These are phyloP conservation scores for Tenodera sinensis DNA, from an alignment of 2,888 invertebrate species.

Conservation along the genomic window DNA sequence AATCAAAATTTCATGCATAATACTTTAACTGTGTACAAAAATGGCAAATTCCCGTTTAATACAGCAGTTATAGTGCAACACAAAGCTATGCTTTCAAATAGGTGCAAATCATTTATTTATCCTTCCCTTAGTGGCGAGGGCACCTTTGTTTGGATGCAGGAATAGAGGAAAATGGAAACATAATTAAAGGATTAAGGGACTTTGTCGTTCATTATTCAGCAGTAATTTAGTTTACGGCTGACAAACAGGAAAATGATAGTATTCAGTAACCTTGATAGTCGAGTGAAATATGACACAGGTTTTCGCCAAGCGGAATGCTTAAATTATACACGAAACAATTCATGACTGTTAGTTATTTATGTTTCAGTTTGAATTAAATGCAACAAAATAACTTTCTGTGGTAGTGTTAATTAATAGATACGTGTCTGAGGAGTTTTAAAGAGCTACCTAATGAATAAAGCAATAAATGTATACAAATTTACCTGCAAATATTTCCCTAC, in stretches of 20 bases:
- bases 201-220: background rate
- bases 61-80: background rate
- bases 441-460: no score
- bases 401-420: background rate
- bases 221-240: background rate
- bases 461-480: no score
- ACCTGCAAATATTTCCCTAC: no score
- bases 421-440: background rate
- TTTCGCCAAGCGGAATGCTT: background rate
- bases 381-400: background rate
- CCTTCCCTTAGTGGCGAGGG: background rate
- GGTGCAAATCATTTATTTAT: background rate
- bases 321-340: background rate
- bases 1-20: no score
- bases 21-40: no score
- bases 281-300: background rate
- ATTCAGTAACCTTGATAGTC: background rate
- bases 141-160: background rate
- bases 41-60: background rate
- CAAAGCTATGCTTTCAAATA: background rate
- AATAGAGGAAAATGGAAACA: background rate
- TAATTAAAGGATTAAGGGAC: background rate
- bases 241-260: background rate
- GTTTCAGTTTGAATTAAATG: background rate
- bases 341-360: background rate